Base-by-base conservation (phyloP, 1,140 invertebrate species). In the Drosophila leontia region DNA sequence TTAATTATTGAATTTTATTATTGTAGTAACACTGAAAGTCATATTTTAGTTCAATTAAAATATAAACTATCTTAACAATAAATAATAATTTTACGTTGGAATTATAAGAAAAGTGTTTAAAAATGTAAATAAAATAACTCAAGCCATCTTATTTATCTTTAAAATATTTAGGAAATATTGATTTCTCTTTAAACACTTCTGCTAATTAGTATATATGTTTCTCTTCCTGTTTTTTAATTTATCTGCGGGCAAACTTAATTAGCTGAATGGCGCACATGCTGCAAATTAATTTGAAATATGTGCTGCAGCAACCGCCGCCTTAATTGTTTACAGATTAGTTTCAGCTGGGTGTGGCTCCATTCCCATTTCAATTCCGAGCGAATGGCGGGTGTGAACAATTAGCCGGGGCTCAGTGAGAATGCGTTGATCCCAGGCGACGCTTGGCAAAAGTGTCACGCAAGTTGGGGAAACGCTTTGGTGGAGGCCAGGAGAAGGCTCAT, bases 281-380 rank as follows among this genome's bases (percentile, higher is more conserved):
- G 80, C 80, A 88, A 88, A 88, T 88, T 88, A 83, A 88, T 77
- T 84, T 75, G 55, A 83, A 72, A 86, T 74, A 58, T 64, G 59
- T 51, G 50, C 34, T 65, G 75, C 75, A 72, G 51, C 60, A 75
- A 56, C 56, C 59, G 42, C 44, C 67, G 78, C 42, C 77, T 71
- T 90, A 88, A 87, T 87, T 87, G 85, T 80, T 81, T 75, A 81
- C 72, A 84, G 85, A 87, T 87, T 88, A 88, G 80, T 88, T 88
- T 80, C 82, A 75, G 32, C 60, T 64, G 83, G 83, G 84, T 80
- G 83, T 83, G 83, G 80, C 84, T 29, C 26, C 29, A 35, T n/a
- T 2, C 32, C 34, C 35, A 57, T 34, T 41, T 13, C 57, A 32
- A 65, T 62, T 44, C 39, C 23, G 3, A 17, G 26, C 47, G 51